Percentiles rank a stretch among this genome's conserved stretches.
phyloP scores from a whole-genome alignment of 2,888 invertebrate species.

The Spodoptera littoralis region DNA sequence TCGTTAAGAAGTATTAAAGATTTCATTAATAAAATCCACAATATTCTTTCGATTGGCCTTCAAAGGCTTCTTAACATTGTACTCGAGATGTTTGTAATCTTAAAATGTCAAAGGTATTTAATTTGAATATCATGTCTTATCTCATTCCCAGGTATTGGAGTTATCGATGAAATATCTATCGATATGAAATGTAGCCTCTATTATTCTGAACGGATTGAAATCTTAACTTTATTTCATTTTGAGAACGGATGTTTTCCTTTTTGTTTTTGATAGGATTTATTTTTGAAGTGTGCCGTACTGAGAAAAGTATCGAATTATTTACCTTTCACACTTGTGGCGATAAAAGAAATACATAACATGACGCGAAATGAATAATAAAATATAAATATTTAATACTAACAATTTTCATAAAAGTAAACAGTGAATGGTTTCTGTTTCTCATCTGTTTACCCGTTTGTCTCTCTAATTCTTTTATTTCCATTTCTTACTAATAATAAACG shows the following conservation, averaged over 20 bases:
- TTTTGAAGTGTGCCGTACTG: constrained; percentile 2
- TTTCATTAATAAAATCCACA: constrained; percentile 60
- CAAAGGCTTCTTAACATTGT: constrained; percentile 76
- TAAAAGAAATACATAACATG: no score
- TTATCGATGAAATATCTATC: constrained; percentile 83
- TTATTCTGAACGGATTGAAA: constrained; percentile 48
- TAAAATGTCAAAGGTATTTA: constrained; percentile 88
- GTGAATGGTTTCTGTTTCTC: no score
- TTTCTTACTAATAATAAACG: no score
- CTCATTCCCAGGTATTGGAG: constrained; percentile 80
- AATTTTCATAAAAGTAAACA: no score
- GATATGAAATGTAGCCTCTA: constrained; percentile 58
- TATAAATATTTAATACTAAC: no score
- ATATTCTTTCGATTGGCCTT: constrained; percentile 73
- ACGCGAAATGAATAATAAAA: no score
- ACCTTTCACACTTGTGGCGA: no score
- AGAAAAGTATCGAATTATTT: constrained; percentile 1
- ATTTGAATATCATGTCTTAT: constrained; percentile 88
- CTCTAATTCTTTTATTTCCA: no score
- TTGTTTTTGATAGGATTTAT: constrained; percentile 29
- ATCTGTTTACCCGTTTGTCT: no score
- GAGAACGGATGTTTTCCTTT: constrained; percentile 33
- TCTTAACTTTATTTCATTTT: constrained; percentile 31
- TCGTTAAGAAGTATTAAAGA: no score
- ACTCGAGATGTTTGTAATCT: constrained; percentile 86